These are phyloP conservation scores for Marmota flaviventris DNA, from an alignment of 2,113 vertebrate genomes.

Conservation along the genomic window DNA sequence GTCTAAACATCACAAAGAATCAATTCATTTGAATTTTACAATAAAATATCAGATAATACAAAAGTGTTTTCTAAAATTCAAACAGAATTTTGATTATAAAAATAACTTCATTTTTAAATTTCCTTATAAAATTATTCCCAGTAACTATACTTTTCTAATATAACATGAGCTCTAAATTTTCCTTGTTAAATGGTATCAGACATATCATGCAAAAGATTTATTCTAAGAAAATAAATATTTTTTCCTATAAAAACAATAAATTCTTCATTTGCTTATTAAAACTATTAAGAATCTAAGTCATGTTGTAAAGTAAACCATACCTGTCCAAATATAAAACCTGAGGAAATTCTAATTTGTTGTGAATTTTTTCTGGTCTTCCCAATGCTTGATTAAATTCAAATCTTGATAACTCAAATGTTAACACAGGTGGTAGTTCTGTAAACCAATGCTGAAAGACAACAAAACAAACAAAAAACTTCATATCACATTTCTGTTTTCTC, in stretches of 20 bases:
- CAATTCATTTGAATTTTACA: constrained; percentile 19
- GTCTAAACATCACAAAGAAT: not conserved
- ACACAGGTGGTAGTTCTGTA: constrained; percentile 97
- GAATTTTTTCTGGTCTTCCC: constrained; percentile 99
- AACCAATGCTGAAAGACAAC: constrained; percentile 95
- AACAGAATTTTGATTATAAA: constrained; percentile 4
- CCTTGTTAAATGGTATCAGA: not conserved
- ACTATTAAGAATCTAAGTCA: constrained; percentile 22
- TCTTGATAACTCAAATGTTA: constrained; percentile 98
- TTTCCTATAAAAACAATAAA: not conserved
- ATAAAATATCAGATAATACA: not conserved
- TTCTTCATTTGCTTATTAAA: not conserved
- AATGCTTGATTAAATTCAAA: constrained; percentile 99
- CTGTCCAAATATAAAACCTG: constrained; percentile 98
- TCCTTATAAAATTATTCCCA: not conserved
- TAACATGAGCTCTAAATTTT: not conserved
- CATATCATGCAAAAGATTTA: not conserved
- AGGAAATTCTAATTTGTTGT: constrained; percentile 99
- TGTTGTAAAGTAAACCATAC: constrained; percentile 83
- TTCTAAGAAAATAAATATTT: constrained; percentile 10
- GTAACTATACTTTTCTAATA: not conserved
- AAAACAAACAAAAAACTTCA: constrained; percentile 66
- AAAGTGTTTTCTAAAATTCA: not conserved
- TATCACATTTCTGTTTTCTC: not conserved
- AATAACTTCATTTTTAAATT: not conserved